phyloP scores from a whole-genome alignment of 2,888 invertebrate species.

The Mechanitis messenoides region DNA sequence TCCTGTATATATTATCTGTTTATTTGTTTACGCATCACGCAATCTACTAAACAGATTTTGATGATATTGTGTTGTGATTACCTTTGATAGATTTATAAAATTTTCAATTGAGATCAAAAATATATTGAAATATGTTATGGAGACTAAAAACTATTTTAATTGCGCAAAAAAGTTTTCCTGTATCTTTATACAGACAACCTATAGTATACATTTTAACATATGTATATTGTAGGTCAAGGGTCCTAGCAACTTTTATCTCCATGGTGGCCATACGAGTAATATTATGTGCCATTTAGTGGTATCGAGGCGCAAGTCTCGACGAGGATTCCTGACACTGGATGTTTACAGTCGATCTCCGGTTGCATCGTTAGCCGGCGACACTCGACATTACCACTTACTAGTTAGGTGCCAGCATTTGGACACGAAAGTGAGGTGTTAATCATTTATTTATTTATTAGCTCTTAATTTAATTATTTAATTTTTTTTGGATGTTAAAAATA shows the following conservation, averaged over 20 bases:
- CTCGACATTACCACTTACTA: conserved; percentile 43
- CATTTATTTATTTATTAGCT: conserved; percentile 10
- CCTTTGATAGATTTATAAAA: too few relatives aligned
- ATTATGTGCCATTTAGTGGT: conserved; percentile 26
- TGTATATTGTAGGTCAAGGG: conserved; percentile 24
- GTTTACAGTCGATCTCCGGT: conserved; percentile 70
- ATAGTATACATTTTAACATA: not conserved
- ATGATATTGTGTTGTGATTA: too few relatives aligned
- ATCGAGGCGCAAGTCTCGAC: conserved; percentile 34
- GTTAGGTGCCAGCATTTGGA: conserved; percentile 57
- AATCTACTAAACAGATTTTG: too few relatives aligned
- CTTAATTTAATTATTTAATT: conserved; percentile 4
- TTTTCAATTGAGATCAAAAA: too few relatives aligned
- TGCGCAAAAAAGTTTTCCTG: not conserved
- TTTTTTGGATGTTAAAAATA: not conserved
- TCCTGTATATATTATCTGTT: not conserved
- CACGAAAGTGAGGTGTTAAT: conserved; percentile 46
- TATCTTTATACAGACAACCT: too few relatives aligned
- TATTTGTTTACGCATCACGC: not conserved
- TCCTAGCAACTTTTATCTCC: conserved; percentile 23
- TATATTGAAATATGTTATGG: conserved; percentile 7
- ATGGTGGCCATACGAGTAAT: conserved; percentile 23
- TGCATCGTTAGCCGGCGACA: conserved; percentile 59
- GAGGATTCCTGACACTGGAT: conserved; percentile 69
- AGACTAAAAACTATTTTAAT: too few relatives aligned